Evolutionary conservation across 2,888 invertebrate species (phyloP).

Genomic region (Axea sp.): DNA sequence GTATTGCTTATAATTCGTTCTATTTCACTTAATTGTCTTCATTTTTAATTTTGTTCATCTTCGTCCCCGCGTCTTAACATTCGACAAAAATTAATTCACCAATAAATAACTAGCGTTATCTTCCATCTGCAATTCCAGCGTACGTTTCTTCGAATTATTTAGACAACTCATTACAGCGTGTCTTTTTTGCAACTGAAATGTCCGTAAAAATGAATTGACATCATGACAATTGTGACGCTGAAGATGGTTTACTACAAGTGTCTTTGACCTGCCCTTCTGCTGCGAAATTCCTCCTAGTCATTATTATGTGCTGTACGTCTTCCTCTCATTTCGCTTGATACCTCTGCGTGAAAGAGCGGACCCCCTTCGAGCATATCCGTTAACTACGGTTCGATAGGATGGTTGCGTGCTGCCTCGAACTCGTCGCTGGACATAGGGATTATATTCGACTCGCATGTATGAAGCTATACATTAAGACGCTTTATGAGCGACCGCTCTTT

Average conservation of each 20-base stretch:
- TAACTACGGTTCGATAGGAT: constrained; percentile 58
- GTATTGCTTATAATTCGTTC: too few species aligned
- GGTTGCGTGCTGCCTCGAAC: constrained; percentile 58
- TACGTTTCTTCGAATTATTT: constrained; percentile 35
- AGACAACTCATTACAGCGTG: constrained; percentile 36
- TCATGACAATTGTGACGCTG: constrained; percentile 31
- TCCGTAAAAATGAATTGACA: constrained; percentile 28
- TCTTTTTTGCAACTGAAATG: constrained; percentile 9
- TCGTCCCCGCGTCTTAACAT: too few species aligned
- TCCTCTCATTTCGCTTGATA: constrained; percentile 54
- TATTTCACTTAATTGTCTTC: too few species aligned
- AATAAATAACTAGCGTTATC: constrained; percentile 13
- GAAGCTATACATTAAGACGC: constrained; percentile 61
- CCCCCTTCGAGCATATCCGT: constrained; percentile 62
- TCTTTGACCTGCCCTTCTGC: constrained; percentile 31
- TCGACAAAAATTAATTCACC: constrained; percentile 14
- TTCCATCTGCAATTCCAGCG: constrained; percentile 3
- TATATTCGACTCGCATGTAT: constrained; percentile 60
- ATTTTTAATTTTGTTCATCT: too few species aligned
- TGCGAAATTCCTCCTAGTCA: constrained; percentile 51
- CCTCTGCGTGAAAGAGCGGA: constrained; percentile 59
- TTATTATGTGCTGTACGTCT: constrained; percentile 57
- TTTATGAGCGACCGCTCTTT: constrained; percentile 61
- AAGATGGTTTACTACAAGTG: constrained; percentile 13
- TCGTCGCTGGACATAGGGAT: constrained; percentile 55